Evolutionary conservation across 2,797 vertebrate genomes (phyloP), one percentile per base, ranked within the genome.

Genomic region (Gadopsis marmoratus): DNA sequence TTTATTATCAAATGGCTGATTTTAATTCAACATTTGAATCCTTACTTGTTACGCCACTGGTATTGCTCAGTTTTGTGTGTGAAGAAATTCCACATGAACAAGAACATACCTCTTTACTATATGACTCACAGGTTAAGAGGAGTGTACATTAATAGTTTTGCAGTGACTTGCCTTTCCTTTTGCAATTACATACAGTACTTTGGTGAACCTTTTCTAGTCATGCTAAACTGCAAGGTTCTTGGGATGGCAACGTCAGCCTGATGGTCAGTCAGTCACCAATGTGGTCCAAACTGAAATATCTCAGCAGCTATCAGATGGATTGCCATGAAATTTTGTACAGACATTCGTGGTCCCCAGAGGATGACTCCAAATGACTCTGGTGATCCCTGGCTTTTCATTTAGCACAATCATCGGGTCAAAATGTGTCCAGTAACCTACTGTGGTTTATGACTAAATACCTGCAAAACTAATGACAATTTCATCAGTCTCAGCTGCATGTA

Each of bases 101-200:
- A 26, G 26, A 37, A 26, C 47, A 19, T 21, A n/a, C 26, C 9
- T 11, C 12, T 68, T 55, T 43, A 55, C 39, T 54, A 33, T 21
- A 11, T 50, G 35, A 74, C 29, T 41, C 43, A 4, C 21, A 54
- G 54, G 48, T 66, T 51, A 48, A 56, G 37, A 71, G 53, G 9
- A 37, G 67, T 66, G 13, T 76, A 63, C 75, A 72, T 60, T 54
- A 50, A 35, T 33, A 26, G 43, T 61, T 54, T 45, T 45, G 41
- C 39, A 48, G 9, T 1, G 6, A 75, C 53, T 55, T 50, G 29
- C 21, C 54, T 53, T 67, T 33, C 17, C 33, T 31, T 39, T 71
- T 39, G 39, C 16, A 35, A 48, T 26, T 23, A 43, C 63, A 64
- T 47, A 35, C 12, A 14, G 41, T 43, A 43, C 41, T 9, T n/a